These are phyloP conservation scores for Pipa parva DNA, from an alignment of 2,113 vertebrate species.

Conservation along the genomic window DNA sequence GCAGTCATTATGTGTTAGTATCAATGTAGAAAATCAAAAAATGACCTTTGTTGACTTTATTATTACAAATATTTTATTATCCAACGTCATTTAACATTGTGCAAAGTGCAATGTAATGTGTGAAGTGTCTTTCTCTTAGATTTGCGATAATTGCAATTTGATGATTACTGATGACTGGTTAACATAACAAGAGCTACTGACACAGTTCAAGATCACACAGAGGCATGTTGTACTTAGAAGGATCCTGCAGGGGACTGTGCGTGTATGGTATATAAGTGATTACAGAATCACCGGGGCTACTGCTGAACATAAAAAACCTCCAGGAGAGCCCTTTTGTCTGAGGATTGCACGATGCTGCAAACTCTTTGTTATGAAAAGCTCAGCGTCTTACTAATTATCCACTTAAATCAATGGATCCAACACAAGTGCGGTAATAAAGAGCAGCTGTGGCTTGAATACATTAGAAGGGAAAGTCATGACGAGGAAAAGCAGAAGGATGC, in stretches of 20 bases:
- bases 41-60: too few species aligned
- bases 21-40: too few species aligned
- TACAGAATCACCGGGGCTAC: conserved; percentile 13
- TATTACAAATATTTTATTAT: too few species aligned
- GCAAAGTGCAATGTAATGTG: too few species aligned
- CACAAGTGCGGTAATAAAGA: conserved; percentile 7
- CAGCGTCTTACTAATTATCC: conserved; percentile 27
- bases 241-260: background rate
- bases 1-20: too few species aligned
- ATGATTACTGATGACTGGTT: background rate
- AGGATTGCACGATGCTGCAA: background rate
- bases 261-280: conserved; percentile 12
- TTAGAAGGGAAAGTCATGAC: background rate
- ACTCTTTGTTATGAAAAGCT: conserved; percentile 9
- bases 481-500: conserved; percentile 1
- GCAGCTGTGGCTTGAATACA: conserved; percentile 5
- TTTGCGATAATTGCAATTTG: background rate
- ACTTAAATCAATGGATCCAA: conserved; percentile 28
- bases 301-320: conserved; percentile 1
- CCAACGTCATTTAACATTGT: too few species aligned
- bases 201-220: conserved; percentile 11
- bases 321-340: conserved; percentile 9
- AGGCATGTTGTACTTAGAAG: background rate
- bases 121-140: background rate
- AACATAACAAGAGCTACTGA: background rate